Base-by-base conservation (phyloP, 1,140 invertebrate genomes). In the Caerostris darwini region DNA sequence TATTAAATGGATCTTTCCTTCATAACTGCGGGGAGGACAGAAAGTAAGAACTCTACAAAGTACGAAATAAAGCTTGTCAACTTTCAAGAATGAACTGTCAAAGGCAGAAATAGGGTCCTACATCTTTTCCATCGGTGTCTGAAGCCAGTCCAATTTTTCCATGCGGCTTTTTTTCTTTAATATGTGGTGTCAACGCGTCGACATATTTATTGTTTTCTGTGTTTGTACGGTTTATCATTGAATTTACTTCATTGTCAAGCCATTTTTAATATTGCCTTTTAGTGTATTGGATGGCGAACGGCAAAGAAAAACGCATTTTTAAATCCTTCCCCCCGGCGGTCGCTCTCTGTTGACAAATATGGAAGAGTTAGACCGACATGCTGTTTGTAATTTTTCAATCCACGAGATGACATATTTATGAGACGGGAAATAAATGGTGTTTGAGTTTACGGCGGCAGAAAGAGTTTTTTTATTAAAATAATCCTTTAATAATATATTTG, bases 1-100 rank as follows among this genome's bases (percentile, higher is more conserved):
- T 34, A 34, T 34, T 34, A 34, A 34, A 34, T 34, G 34, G 34
- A 34, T 34, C 34, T 34, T 34, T 34, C 34, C 34, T 34, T 34
- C 34, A 34, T 34, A 34, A 34, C 34, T 34, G 34, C 34, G 34
- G 34, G 34, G 34, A 34, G 19, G 19, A 14, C 56, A 19, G 77
- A 77, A 77, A 77, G 8, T 77, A 77, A n/a, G 77, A 71, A 69
- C 53, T 14, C 88, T 14, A 34, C 14, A 90, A 77, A 57, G 64
- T 56, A 57, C 53, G 90, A 83, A 91, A 91, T 83, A 82, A 91
- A 82, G 90, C 61, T 83, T 91, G 90, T 82, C 90, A 90, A 83
- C 90, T 91, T 91, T 91, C 90, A 91, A 91, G 90, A 91, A 91
- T 82, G 90, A 64, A 91, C 71, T 91, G 90, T 91, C 90, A 91